A percentile compares a stretch with the other conserved stretches of the same genome.
phyloP scores from a whole-genome alignment of 2,797 vertebrate species.

The Chromobotia macracanthus region DNA sequence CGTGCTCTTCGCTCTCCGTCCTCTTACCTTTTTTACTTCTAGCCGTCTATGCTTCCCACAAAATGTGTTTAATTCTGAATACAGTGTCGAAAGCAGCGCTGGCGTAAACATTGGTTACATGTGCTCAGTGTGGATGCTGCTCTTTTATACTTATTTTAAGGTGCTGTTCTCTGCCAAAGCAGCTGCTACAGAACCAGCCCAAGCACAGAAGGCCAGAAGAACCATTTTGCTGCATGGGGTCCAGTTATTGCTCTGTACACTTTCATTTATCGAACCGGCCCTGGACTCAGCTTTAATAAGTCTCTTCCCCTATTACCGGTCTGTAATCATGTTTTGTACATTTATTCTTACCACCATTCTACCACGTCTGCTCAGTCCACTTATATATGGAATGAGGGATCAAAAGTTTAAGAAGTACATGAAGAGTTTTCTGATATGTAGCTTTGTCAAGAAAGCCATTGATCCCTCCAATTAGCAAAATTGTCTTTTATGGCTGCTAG shows the following conservation, averaged over 20 bases:
- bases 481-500: too few species aligned
- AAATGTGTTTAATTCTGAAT: not conserved
- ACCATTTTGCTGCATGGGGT: slow-evolving; percentile 36
- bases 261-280: slow-evolving; percentile 3
- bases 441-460: not conserved
- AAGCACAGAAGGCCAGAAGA: slow-evolving; percentile 20
- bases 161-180: slow-evolving; percentile 33
- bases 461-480: not conserved
- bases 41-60: slow-evolving; percentile 1
- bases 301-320: not conserved
- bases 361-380: slow-evolving; percentile 39
- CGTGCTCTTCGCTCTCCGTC: not conserved
- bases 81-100: not conserved
- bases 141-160: slow-evolving; percentile 33
- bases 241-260: slow-evolving; percentile 27
- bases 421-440: slow-evolving; percentile 8
- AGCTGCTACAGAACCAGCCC: slow-evolving; percentile 7
- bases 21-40: slow-evolving; percentile 13
- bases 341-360: slow-evolving; percentile 23
- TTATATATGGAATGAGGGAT: slow-evolving; percentile 47
- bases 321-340: not conserved
- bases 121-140: slow-evolving; percentile 35
- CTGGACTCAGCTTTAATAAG: not conserved
- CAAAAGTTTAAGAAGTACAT: slow-evolving; percentile 32
- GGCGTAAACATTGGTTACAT: slow-evolving; percentile 19